Evolutionary conservation across 2,113 vertebrate species (phyloP).

Genomic region (Peromyscus californicus): DNA sequence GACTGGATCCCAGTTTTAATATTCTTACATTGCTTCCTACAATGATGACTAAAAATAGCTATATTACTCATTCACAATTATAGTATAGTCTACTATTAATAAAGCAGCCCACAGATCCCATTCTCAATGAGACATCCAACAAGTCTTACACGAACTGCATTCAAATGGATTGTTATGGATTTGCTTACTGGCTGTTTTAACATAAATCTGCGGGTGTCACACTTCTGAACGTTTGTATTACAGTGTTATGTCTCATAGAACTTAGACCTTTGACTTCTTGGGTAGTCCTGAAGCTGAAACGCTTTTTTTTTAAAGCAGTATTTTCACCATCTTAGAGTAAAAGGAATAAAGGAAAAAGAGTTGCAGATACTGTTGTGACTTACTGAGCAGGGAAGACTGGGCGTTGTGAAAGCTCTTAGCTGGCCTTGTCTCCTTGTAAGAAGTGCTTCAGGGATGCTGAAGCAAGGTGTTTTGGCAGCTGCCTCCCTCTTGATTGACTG

Average conservation of each 20-base stretch:
- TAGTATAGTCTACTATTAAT: constrained; percentile 1
- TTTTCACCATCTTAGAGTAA: constrained; percentile 27
- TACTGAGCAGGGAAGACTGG: neutral
- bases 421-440: neutral
- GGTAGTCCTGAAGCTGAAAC: neutral
- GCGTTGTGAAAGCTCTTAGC: neutral
- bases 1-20: neutral
- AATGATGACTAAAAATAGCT: neutral
- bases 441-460: constrained; percentile 24
- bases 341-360: neutral
- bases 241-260: neutral
- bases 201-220: neutral
- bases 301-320: neutral
- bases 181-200: neutral
- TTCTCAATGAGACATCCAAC: constrained; percentile 20
- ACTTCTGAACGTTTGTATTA: constrained; percentile 17
- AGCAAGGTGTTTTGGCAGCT: constrained; percentile 50
- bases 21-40: neutral
- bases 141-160: neutral
- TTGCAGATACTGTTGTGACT: neutral
- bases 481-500: constrained; percentile 58
- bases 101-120: neutral
- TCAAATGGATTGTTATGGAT: neutral
- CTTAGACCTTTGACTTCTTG: neutral
- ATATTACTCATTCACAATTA: constrained; percentile 6